A percentile compares a stretch with the other conserved stretches of the same genome.
These are phyloP conservation scores for Enteromius unitaeniatus DNA, from an alignment of 2,797 vertebrate genomes.

Conservation along the genomic window DNA sequence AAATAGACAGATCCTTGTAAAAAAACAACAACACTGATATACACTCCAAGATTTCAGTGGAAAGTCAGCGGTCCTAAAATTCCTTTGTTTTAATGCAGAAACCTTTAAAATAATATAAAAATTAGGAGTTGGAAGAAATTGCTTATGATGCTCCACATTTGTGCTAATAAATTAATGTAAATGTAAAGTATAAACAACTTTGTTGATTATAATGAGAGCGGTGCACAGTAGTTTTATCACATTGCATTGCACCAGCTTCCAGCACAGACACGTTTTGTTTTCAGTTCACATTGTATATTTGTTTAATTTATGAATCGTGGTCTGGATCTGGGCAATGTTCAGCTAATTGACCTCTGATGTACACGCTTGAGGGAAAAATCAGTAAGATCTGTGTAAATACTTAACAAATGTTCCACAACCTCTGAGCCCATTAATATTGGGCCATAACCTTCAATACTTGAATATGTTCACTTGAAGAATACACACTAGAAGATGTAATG, in stretches of 20 bases:
- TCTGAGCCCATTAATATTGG: not conserved
- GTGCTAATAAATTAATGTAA: constrained; percentile 10
- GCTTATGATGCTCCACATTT: constrained; percentile 7
- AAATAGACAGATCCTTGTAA: not conserved
- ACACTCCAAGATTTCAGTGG: not conserved
- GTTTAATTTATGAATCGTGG: not conserved
- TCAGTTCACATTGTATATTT: not conserved
- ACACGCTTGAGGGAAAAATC: not conserved
- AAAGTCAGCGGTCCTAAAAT: no score
- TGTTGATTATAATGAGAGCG: constrained; percentile 12
- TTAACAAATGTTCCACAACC: not conserved
- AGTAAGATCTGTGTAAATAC: not conserved
- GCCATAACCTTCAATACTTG: constrained; percentile 1
- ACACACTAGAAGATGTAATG: constrained; percentile 14
- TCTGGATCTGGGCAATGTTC: not conserved
- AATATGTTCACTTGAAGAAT: constrained; percentile 35
- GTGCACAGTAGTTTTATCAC: constrained; percentile 15
- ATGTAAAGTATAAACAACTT: constrained; percentile 23
- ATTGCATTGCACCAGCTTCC: no score
- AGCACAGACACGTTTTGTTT: not conserved
- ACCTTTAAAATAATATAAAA: not conserved
- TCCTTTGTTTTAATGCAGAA: not conserved
- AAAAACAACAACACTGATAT: not conserved
- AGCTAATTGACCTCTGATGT: not conserved
- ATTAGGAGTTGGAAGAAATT: not conserved